Evolutionary conservation across 2,113 vertebrate species (phyloP).

Genomic region (Brachyhypopomus occidentalis): DNA sequence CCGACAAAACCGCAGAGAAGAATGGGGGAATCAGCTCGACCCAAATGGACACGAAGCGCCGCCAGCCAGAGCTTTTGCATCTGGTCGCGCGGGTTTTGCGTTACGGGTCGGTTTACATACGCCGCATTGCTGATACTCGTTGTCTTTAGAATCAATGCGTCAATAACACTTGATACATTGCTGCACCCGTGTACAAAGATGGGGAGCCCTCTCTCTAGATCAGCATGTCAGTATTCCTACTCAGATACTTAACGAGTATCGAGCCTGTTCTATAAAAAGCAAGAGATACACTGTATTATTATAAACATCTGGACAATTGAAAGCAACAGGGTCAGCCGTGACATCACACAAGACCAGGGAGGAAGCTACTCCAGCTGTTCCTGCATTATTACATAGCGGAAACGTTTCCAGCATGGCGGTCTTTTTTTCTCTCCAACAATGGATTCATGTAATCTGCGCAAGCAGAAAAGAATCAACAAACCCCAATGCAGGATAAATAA

Average conservation of each 20-base stretch:
- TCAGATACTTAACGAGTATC: no score
- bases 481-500: slow-evolving; percentile 12
- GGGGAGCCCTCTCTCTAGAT: no score
- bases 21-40: neutral
- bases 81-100: no score
- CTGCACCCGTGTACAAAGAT: no score
- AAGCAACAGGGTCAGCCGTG: slow-evolving; percentile 6
- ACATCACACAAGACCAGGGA: slow-evolving; percentile 6
- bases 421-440: neutral
- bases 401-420: neutral
- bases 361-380: neutral
- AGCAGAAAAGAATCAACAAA: neutral
- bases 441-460: neutral
- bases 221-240: no score
- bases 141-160: no score
- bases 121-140: no score
- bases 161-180: no score
- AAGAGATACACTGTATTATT: slow-evolving; percentile 9
- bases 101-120: no score
- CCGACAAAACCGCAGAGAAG: slow-evolving; percentile 48
- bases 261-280: no score
- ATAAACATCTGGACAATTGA: neutral
- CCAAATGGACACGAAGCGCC: neutral
- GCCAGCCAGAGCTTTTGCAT: neutral
- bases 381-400: slow-evolving; percentile 16